phyloP scores from a whole-genome alignment of 2,113 vertebrate genomes.

The Cacatua alba region DNA sequence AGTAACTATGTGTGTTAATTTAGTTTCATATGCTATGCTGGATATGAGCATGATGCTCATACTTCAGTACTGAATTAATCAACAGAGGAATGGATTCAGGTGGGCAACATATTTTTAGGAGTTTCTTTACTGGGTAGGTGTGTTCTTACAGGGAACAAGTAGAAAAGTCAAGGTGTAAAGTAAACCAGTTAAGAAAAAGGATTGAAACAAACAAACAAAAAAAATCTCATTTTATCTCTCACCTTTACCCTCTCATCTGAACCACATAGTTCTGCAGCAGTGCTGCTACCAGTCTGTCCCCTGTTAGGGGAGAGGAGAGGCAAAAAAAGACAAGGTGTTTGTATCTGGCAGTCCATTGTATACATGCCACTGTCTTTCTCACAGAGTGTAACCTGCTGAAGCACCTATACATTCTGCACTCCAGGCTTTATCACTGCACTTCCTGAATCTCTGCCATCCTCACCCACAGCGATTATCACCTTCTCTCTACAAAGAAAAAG shows the following conservation, averaged over 20 bases:
- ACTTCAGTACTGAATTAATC: neutral
- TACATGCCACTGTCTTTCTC: neutral
- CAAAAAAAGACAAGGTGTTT: neutral
- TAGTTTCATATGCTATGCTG: neutral
- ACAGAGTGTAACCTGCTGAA: accelerated
- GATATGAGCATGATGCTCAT: neutral
- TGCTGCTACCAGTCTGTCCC: neutral
- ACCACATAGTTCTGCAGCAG: neutral
- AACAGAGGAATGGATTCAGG: neutral
- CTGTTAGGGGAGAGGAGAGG: neutral
- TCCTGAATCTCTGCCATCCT: neutral
- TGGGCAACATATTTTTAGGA: neutral
- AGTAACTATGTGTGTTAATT: neutral
- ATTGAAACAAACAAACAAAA: neutral
- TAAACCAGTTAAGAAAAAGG: neutral
- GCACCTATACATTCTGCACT: accelerated
- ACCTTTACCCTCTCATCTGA: neutral
- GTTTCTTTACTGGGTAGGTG: neutral
- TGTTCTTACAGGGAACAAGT: neutral
- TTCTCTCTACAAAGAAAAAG: neutral
- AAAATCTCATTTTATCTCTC: neutral
- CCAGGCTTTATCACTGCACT: accelerated
- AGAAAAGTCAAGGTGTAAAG: neutral
- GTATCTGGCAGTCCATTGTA: accelerated
- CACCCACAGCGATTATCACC: accelerated